Evolutionary conservation across 2,797 vertebrate species (phyloP), one percentile per base, ranked within the genome.

Genomic region (Lacerta viridis): DNA sequence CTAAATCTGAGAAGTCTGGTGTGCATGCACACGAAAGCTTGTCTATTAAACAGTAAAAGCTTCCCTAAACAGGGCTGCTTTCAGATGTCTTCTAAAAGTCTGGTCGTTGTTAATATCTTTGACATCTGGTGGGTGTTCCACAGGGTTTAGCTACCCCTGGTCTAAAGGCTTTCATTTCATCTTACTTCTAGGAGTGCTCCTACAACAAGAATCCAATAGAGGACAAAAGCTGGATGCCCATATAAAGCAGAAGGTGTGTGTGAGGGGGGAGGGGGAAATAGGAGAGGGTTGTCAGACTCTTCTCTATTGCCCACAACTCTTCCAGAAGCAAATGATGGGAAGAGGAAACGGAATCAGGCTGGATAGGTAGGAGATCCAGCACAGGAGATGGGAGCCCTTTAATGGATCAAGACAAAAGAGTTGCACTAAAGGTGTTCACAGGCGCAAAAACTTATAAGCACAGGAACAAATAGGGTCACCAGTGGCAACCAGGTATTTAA

Each of bases 191-290:
- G 50, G 50, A 50, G 50, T 50, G 50, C 50, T 29, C 90, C 66
- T 83, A 10, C 39, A 29, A 78, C 39, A 76, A 66, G 72, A 41
- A 33, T 36, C 68, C 80, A 74, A 0, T 41, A 25, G 33, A 75
- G n/a, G 59, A 13, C 11, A 59, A 59, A 39, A 10, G 33, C 61
- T 85, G 89, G 41, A 79, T 79, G 91, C 72, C 33, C 61, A 64
- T 9, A 82, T 90, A 82, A 88, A 61, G 20, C 86, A 91, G 71
- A 91, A 2, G 66, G 43, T 61, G 13, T 55, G 50, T 55, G 50
- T 55, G 50, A 55, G 50, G 50, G 50, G 13, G 50, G 13, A 1
- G 46, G 39, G 75, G 29, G 77, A 43, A 41, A 85, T 39, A 43
- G 82, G 43, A 29, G 20, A 15, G 61, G 33, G 36, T 4, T 39